Conservation (phyloP, 64 coral and sea anemone genomes). For the Pocillopora verrucosa region DNA sequence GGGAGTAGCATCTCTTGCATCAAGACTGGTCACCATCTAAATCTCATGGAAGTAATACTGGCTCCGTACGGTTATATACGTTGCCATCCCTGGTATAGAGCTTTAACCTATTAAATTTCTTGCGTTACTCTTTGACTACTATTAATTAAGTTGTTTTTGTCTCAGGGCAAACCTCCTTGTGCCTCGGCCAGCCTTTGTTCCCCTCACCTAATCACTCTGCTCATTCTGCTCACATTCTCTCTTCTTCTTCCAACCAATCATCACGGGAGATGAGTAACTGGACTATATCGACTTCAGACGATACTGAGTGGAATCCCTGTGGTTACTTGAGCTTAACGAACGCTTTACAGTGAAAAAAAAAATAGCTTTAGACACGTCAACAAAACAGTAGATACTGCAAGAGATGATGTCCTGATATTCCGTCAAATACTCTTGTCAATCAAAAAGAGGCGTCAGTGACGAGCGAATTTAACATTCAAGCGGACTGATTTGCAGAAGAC, state of each 20-base stretch:
- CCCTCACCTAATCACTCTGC: not conserved
- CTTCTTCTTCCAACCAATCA: not conserved
- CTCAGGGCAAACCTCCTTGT: conserved; percentile 36
- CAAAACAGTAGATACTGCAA: no score
- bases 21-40: no score
- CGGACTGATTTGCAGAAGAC: not conserved
- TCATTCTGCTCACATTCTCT: not conserved
- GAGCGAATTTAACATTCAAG: not conserved
- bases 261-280: conserved; percentile 1
- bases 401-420: no score
- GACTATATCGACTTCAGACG: not conserved
- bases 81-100: no score
- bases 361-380: not conserved
- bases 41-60: no score
- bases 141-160: not conserved
- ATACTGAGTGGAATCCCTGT: not conserved
- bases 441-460: not conserved
- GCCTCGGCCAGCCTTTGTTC: conserved; percentile 19
- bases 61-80: no score
- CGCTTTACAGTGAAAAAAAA: no score
- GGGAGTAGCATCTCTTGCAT: no score
- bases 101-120: no score
- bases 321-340: not conserved
- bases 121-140: not conserved
- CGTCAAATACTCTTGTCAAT: not conserved